A percentile compares a stretch with the other conserved stretches of the same genome.
Evolutionary conservation across 2,113 vertebrate genomes (phyloP).

Genomic region (Neodontobutis hainanensis): DNA sequence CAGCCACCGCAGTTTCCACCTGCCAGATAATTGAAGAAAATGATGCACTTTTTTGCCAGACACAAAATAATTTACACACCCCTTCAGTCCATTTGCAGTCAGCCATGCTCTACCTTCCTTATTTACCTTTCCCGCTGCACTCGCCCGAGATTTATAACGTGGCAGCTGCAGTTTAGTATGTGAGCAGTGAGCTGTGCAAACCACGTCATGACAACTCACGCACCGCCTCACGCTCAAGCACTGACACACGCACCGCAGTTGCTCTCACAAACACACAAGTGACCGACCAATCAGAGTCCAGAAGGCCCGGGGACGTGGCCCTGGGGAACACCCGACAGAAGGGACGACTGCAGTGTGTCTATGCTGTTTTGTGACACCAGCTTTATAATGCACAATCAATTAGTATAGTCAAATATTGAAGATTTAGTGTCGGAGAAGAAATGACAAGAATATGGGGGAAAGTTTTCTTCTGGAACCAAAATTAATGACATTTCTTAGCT

Average conservation of each 20-base stretch:
- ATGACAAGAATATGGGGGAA: too few relatives aligned
- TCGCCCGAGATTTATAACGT: constrained; percentile 76
- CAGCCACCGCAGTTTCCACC: constrained; percentile 51
- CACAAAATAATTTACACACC: constrained; percentile 40
- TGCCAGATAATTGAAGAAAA: constrained; percentile 61
- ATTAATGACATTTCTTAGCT: background rate
- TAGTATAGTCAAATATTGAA: too few relatives aligned
- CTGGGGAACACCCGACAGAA: background rate
- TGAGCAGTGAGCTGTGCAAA: constrained; percentile 74
- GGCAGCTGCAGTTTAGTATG: constrained; percentile 75
- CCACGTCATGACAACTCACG: constrained; percentile 77
- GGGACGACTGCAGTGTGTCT: background rate
- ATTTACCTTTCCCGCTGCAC: constrained; percentile 59
- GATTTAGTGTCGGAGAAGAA: too few relatives aligned
- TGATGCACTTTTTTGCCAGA: constrained; percentile 51
- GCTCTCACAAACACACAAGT: constrained; percentile 14
- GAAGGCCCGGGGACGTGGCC: background rate
- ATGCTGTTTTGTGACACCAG: background rate
- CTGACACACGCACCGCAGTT: constrained; percentile 6
- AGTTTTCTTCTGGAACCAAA: too few relatives aligned
- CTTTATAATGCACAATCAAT: too few relatives aligned
- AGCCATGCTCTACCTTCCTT: constrained; percentile 57
- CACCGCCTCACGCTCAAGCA: constrained; percentile 55
- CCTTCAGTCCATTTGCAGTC: constrained; percentile 35
- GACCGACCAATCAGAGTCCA: constrained; percentile 37